A percentile compares a stretch with the other conserved stretches of the same genome.
Conservation (phyloP, 2,797 vertebrate genomes). For the Echeneis naucrates region DNA sequence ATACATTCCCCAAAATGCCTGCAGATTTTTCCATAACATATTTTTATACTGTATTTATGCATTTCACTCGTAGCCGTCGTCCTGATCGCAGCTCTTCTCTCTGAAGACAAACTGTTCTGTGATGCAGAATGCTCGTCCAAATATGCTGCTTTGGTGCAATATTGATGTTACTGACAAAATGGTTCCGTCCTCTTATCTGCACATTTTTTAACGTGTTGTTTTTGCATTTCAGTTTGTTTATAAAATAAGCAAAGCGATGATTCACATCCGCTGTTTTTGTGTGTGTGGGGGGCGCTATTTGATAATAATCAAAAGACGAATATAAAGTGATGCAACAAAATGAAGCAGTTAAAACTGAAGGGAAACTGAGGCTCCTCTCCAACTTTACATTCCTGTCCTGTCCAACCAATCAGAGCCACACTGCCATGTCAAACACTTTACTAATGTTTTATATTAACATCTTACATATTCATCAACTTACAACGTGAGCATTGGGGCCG, state of each 20-base stretch:
- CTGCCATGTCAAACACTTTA: constrained; percentile 11
- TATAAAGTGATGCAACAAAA: constrained; percentile 21
- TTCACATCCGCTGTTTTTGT: constrained; percentile 21
- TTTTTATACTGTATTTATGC: constrained; percentile 82
- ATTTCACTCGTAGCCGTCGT: constrained; percentile 58
- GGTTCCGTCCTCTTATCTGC: constrained; percentile 42
- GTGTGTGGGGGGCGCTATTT: constrained; percentile 43
- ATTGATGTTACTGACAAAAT: constrained; percentile 57
- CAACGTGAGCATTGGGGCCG: not conserved
- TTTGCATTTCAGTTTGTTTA: constrained; percentile 34
- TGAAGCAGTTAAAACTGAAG: constrained; percentile 51
- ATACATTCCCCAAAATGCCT: constrained; percentile 10
- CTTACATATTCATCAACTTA: not conserved
- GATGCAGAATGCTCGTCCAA: constrained; percentile 61
- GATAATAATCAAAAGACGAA: constrained; percentile 18
- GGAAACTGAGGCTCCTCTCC: constrained; percentile 41
- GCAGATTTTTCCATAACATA: constrained; percentile 71
- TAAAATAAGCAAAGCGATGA: constrained; percentile 25
- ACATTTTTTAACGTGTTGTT: constrained; percentile 47
- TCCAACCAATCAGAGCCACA: constrained; percentile 21
- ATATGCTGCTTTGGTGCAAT: constrained; percentile 78
- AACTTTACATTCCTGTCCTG: constrained; percentile 29
- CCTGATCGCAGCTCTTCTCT: constrained; percentile 24
- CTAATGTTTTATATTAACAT: constrained; percentile 5
- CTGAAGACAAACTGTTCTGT: constrained; percentile 31